Percentiles rank a stretch among this genome's conserved stretches.
Conservation (phyloP, 1,140 invertebrate genomes). For the Archegozetes longisetosus region DNA sequence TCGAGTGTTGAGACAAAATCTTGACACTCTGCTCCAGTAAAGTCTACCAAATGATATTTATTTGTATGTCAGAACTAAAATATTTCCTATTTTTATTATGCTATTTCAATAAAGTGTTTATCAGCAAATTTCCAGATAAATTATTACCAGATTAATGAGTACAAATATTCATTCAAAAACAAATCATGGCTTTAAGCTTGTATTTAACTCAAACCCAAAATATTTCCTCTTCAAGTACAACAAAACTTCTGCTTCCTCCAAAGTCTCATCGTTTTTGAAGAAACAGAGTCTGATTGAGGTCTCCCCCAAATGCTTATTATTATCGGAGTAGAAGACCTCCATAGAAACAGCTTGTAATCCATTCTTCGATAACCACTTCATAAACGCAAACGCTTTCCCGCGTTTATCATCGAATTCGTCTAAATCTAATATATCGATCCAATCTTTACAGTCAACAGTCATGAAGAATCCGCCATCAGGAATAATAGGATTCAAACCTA, state of each 20-base stretch:
- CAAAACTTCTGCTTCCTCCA: slow-evolving; percentile 7
- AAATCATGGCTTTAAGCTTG: no score
- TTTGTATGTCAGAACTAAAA: no score
- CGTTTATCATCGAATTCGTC: slow-evolving; percentile 1
- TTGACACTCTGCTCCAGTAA: no score
- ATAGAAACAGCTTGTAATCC: slow-evolving; percentile 81
- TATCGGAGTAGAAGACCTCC: slow-evolving; percentile 71
- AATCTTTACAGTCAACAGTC: slow-evolving; percentile 65
- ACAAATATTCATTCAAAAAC: no score
- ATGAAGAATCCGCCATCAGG: slow-evolving; percentile 95
- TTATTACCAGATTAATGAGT: no score
- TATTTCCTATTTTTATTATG: no score
- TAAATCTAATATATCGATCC: slow-evolving; percentile 26
- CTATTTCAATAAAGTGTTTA: no score
- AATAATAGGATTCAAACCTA: slow-evolving; percentile 75
- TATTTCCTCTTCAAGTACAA: no score
- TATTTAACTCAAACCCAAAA: no score
- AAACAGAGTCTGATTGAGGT: slow-evolving; percentile 78
- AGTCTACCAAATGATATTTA: no score
- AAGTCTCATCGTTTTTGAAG: slow-evolving; percentile 45
- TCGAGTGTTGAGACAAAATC: no score
- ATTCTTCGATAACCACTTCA: slow-evolving; percentile 10
- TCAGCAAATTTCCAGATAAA: no score
- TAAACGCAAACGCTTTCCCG: slow-evolving; percentile 10
- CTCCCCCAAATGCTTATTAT: slow-evolving; percentile 65